phyloP scores from a whole-genome alignment of 1,140 invertebrate species.

The Neodiprion virginianus region DNA sequence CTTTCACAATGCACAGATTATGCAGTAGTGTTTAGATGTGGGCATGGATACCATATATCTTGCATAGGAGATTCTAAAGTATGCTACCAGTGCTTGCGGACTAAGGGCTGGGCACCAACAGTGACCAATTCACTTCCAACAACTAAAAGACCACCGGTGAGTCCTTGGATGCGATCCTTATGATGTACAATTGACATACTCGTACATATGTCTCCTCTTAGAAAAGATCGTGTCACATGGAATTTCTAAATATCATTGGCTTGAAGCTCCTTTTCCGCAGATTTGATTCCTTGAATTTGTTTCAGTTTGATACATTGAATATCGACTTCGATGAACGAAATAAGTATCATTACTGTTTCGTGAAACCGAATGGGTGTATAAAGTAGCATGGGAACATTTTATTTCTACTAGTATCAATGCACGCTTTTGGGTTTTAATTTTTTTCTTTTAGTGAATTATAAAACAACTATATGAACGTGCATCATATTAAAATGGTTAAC shows the following conservation, averaged over 20 bases:
- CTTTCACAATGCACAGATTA: conserved; percentile 50
- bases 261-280: neutral
- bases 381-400: no score
- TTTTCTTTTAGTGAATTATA: no score
- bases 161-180: neutral
- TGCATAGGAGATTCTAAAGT: conserved; percentile 54
- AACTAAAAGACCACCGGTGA: conserved; percentile 37
- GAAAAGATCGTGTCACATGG: neutral
- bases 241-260: neutral
- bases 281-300: neutral
- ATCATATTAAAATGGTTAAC: no score
- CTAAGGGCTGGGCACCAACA: conserved; percentile 53
- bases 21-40: conserved; percentile 53
- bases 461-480: no score
- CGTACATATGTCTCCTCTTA: neutral
- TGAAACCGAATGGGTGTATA: no score
- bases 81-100: conserved; percentile 56
- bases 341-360: no score
- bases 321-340: no score
- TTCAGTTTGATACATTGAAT: no score
- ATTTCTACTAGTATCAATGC: no score
- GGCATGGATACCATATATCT: conserved; percentile 54
- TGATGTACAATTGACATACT: no score
- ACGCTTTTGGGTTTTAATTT: no score
- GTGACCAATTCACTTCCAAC: conserved; percentile 36